Base-by-base conservation (phyloP, 2,888 invertebrate genomes). In the Euphydryas editha region DNA sequence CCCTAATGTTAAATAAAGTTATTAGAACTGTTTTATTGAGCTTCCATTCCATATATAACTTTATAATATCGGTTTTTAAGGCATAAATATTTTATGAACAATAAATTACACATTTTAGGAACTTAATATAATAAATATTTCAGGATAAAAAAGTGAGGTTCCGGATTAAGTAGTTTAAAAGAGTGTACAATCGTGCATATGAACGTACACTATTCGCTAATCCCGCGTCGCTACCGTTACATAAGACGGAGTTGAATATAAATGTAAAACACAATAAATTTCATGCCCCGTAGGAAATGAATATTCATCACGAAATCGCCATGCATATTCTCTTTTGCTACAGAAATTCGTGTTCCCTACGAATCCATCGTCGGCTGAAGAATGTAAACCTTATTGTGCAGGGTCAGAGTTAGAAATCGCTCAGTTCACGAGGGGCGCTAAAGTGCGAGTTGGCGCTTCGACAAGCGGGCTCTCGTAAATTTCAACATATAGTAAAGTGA, bases 241-340 rank as follows among this genome's bases (percentile, higher is more conserved):
- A 89, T 92, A 92, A 92, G 92, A 91, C 89, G 86, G 91, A 92
- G 87, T 92, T 88, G 92, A 92, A 92, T 92, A 92, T 91, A 92
- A 92, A 92, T 92, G 92, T 92, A 91, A 92, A 92, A 92, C 92
- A 92, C 92, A 90, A 92, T 92, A 92, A 92, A 92, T 92, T 92
- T 92, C 92, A 92, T 92, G 92, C 90, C 91, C 92, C 89, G 92
- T 92, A 92, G 92, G 91, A 92, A 92, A 92, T 92, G 92, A 92
- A 92, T 92, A 92, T 92, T 92, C 92, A 92, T 92, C 92, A 92
- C 90, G 91, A 92, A 91, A 92, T 92, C 90, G 92, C 92, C 90
- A 92, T 91, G 90, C 92, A 92, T 92, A 92, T 92, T 92, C 92
- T 91, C 89, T 85, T 90, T 87, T 83, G 86, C 88, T 87, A 85